Percentiles rank a stretch among this genome's conserved stretches.
These are phyloP conservation scores for Campoletis raptor DNA, from an alignment of 2,888 invertebrate genomes.

Conservation along the genomic window DNA sequence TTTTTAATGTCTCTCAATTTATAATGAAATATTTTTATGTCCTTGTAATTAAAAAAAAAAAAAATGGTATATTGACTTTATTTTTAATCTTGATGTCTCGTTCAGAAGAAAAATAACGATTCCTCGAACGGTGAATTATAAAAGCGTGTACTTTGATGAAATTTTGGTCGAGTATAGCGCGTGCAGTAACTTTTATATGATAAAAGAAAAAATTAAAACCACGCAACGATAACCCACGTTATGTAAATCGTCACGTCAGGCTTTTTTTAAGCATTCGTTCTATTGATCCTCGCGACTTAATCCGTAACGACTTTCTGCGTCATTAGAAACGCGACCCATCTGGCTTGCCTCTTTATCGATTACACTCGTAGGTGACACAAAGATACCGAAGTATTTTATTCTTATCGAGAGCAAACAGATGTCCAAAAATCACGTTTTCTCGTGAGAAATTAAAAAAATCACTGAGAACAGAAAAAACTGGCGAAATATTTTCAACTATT, in stretches of 20 bases:
- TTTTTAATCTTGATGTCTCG: slow-evolving; percentile 3
- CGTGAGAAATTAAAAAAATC: not conserved
- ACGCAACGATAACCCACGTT: slow-evolving; percentile 22
- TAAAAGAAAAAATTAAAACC: not conserved
- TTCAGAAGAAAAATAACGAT: not conserved
- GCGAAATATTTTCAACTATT: not conserved
- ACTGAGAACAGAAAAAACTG: not conserved
- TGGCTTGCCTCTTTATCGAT: slow-evolving; percentile 35
- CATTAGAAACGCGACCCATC: slow-evolving; percentile 21
- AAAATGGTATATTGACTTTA: not conserved
- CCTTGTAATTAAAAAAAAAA: not conserved
- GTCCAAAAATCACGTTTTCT: not conserved
- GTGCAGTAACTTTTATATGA: not conserved
- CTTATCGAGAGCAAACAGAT: not conserved
- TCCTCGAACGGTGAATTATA: slow-evolving; percentile 17
- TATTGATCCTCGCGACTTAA: slow-evolving; percentile 36
- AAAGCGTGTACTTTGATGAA: not conserved
- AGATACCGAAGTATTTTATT: not conserved
- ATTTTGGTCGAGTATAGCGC: slow-evolving; percentile 10
- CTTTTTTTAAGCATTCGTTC: slow-evolving; percentile 34
- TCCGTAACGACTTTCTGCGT: slow-evolving; percentile 44
- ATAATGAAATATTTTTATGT: not conserved
- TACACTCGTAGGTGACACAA: slow-evolving; percentile 16
- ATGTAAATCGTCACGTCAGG: slow-evolving; percentile 30
- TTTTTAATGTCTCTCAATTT: not conserved